Conservation (phyloP, 2,797 vertebrate species). For the Centropyge bicolor region DNA sequence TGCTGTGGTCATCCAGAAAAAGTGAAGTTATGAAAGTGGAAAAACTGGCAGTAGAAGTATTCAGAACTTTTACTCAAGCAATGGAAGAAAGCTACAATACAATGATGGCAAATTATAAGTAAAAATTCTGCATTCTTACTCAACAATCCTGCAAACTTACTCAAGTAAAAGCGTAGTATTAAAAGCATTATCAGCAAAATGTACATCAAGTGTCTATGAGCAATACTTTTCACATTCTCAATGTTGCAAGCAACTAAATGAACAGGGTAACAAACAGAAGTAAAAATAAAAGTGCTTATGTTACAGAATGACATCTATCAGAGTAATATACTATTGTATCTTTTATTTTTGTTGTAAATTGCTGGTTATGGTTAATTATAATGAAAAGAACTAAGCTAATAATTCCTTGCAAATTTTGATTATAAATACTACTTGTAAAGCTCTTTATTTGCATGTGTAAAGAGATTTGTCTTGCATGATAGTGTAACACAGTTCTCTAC, state of each 20-base stretch:
- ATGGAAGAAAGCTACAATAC: not conserved
- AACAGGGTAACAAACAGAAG: no score
- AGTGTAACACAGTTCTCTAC: not conserved
- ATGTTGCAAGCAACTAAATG: no score
- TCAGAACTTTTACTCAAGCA: not conserved
- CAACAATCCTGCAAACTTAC: no score
- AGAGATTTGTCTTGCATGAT: not conserved
- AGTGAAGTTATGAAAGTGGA: conserved; percentile 1
- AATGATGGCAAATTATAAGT: not conserved
- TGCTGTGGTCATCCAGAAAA: conserved; percentile 14
- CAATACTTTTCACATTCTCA: not conserved
- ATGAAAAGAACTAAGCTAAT: not conserved
- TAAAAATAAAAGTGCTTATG: not conserved
- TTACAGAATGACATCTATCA: not conserved
- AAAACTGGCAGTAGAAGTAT: conserved; percentile 5
- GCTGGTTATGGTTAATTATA: not conserved
- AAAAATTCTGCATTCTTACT: not conserved
- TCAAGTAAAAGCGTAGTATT: not conserved
- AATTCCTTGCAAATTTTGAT: not conserved
- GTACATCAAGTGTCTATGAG: no score
- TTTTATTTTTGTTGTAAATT: no score
- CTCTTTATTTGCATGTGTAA: not conserved
- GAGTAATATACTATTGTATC: not conserved
- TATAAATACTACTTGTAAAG: not conserved
- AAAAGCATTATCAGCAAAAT: not conserved